phyloP scores from a whole-genome alignment of 2,797 vertebrate species.

The Emys orbicularis region DNA sequence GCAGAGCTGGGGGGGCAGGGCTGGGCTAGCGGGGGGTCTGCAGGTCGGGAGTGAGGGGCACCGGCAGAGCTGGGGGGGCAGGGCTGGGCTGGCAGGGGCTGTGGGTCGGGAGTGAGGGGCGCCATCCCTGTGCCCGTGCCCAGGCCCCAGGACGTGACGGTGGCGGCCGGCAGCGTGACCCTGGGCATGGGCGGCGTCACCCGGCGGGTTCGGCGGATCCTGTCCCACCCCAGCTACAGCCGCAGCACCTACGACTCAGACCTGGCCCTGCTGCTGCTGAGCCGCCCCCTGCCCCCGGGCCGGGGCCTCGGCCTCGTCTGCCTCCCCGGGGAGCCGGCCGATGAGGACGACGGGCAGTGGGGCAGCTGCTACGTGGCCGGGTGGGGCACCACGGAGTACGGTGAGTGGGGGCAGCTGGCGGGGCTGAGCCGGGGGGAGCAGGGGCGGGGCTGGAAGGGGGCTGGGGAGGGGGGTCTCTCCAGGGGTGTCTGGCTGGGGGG shows the following conservation, averaged over 20 bases:
- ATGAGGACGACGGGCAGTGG: slow-evolving; percentile 58
- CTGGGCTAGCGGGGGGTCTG: not conserved
- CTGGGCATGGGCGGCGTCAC: not conserved
- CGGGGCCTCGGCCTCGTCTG: slow-evolving; percentile 83
- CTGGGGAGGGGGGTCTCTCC: too few species aligned
- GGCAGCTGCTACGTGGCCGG: slow-evolving; percentile 71
- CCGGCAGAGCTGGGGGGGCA: not conserved
- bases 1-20: too few species aligned
- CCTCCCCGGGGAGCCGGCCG: slow-evolving; percentile 74
- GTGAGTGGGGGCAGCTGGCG: not conserved
- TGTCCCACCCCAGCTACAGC: slow-evolving; percentile 53
- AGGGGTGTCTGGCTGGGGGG: too few species aligned
- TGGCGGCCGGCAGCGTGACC: not conserved
- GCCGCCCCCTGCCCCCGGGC: slow-evolving; percentile 75
- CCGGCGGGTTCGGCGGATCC: not conserved
- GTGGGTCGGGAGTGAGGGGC: not conserved
- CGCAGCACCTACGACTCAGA: slow-evolving; percentile 63
- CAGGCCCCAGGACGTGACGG: not conserved
- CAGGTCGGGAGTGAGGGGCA: not conserved
- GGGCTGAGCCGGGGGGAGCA: not conserved
- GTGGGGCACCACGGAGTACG: slow-evolving; percentile 67
- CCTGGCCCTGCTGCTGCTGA: slow-evolving; percentile 74
- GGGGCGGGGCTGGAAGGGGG: not conserved
- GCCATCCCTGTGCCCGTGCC: not conserved
- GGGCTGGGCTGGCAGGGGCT: slow-evolving; percentile 33